Base-by-base conservation (phyloP, 2,113 vertebrate species). In the Pachypanchax playfairii region DNA sequence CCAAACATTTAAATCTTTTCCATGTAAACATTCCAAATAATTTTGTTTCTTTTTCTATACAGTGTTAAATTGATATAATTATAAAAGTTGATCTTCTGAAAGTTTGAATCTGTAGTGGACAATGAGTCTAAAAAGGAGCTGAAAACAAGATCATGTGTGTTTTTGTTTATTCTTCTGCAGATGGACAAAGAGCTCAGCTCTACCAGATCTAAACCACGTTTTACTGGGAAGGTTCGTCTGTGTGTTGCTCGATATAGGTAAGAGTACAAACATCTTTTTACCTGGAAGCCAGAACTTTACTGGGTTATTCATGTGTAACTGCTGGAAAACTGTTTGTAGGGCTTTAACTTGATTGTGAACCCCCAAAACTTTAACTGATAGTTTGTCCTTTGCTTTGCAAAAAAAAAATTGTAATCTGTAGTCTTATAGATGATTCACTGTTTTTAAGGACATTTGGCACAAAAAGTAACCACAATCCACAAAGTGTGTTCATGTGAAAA, bases 221-320 rank as follows among this genome's bases (percentile, higher is more conserved):
- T 94, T 87, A 94, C 95, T 38, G 96, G 96, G 71, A 98, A 96
- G 77, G 95, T 97, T 65, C 95, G 95, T 71, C 92, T 98, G 87
- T 98, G 96, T 68, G 93, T 98, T 5, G 97, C 97, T 63, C 95
- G 97, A 24, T 99, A 98, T 25, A 98, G 97, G 97, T 99, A 86
- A 79, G 90, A 79, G 38, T 5, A 54, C 21, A 44, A 41, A 20
- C 22, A 56, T n/a, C 15, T 28, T 13, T 53, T 33, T 7, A 21
- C 21, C 11, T 12, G 6, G 15, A 31, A 4, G 8, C n/a, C 9
- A 20, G 1, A 33, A 20, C 24, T 20, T 0, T 17, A 4, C 38
- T 31, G 49, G 1, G 5, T 6, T 11, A 5, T 13, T 2, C 12
- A 55, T 13, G 6, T 1, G 1, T 26, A 12, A 51, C 28, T 35